Evolutionary conservation across 30 jellyfish, hydroid and myxozoan species (phyloP).

Genomic region (Catostylus mosaicus): DNA sequence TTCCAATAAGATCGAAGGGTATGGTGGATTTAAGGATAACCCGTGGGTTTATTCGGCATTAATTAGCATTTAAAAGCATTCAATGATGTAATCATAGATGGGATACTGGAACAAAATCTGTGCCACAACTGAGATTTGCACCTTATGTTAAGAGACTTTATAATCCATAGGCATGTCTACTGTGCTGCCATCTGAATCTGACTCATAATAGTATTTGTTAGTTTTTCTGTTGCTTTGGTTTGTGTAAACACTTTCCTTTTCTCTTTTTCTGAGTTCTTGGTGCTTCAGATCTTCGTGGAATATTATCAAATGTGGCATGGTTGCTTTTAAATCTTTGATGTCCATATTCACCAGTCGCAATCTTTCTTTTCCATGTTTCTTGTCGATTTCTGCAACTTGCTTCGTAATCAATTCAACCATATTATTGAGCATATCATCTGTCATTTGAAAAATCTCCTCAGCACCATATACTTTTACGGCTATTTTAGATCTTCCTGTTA

Average conservation of each 20-base stretch:
- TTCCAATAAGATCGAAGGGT: too few relatives aligned
- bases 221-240: neutral
- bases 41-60: too few relatives aligned
- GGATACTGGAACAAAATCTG: too few relatives aligned
- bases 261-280: neutral
- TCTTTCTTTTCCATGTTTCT: constrained; percentile 28
- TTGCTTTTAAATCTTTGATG: constrained; percentile 29
- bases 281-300: constrained; percentile 30
- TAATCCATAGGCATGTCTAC: constrained; percentile 41
- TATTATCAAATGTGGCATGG: constrained; percentile 13
- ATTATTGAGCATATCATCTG: neutral
- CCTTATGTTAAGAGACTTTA: neutral
- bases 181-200: constrained; percentile 19
- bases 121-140: too few relatives aligned
- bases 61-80: too few relatives aligned
- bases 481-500: constrained; percentile 28
- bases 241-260: neutral
- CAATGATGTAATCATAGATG: too few relatives aligned
- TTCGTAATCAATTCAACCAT: neutral
- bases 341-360: constrained; percentile 21
- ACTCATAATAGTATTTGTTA: neutral
- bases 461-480: neutral
- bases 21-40: too few relatives aligned
- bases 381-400: neutral
- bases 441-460: neutral